A percentile compares a stretch with the other conserved stretches of the same genome.
Conservation (phyloP, 2,888 invertebrate genomes). For the Drosophila bunnanda region DNA sequence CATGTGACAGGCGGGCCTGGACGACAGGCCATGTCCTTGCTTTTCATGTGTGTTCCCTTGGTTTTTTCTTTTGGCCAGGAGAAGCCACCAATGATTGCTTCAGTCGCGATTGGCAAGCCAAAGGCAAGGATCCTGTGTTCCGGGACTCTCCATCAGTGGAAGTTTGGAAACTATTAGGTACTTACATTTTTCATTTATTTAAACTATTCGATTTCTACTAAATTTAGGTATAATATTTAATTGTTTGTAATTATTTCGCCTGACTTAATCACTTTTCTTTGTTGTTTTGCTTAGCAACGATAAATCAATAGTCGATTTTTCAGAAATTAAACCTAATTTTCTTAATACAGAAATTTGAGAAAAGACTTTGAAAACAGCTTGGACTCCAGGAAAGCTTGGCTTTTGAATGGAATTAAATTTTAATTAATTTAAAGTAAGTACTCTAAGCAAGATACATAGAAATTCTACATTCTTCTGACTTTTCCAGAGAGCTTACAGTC, state of each 20-base stretch:
- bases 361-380: no score
- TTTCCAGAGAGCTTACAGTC: neutral
- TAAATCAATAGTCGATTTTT: slow-evolving; percentile 2
- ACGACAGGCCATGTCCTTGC: slow-evolving; percentile 12
- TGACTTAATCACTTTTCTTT: neutral
- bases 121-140: slow-evolving; percentile 8
- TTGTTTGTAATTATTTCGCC: neutral
- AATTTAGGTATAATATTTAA: neutral
- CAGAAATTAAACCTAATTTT: neutral
- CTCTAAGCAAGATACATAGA: rapidly evolving
- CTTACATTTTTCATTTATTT: neutral
- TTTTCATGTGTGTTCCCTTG: neutral
- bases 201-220: neutral
- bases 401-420: neutral
- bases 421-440: neutral
- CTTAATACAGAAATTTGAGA: neutral
- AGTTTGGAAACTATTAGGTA: neutral
- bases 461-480: neutral
- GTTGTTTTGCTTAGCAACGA: neutral
- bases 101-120: slow-evolving; percentile 35
- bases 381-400: neutral
- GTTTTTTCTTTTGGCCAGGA: slow-evolving; percentile 20
- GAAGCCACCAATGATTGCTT: neutral
- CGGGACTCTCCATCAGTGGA: neutral
- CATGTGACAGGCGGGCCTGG: slow-evolving; percentile 14